Evolutionary conservation across 2,797 vertebrate species (phyloP).

Genomic region (Poecilia gillii): DNA sequence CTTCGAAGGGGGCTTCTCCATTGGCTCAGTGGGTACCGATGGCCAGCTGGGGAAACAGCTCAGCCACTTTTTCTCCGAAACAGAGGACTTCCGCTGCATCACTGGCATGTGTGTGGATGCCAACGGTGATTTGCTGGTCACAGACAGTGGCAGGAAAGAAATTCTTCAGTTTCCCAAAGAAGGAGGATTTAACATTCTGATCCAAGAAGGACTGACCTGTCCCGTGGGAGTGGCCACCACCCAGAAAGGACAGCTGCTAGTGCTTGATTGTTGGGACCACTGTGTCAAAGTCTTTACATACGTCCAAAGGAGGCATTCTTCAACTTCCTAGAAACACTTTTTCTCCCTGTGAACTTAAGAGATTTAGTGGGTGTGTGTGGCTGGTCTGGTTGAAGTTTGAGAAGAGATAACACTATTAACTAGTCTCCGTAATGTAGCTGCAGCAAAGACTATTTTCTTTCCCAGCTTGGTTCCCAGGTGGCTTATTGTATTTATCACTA

Average conservation of each 20-base stretch:
- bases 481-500: slow-evolving; percentile 18
- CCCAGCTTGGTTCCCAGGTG: slow-evolving; percentile 41
- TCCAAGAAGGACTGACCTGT: slow-evolving; percentile 92
- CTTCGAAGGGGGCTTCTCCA: slow-evolving; percentile 95
- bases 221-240: slow-evolving; percentile 94
- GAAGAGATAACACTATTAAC: slow-evolving; percentile 21
- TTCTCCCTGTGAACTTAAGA: slow-evolving; percentile 12
- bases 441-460: slow-evolving; percentile 29
- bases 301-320: slow-evolving; percentile 87
- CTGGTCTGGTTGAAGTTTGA: slow-evolving; percentile 22
- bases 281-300: slow-evolving; percentile 98
- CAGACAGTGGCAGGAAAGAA: slow-evolving; percentile 94
- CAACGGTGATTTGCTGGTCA: slow-evolving; percentile 93
- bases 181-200: slow-evolving; percentile 91
- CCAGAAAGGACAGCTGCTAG: slow-evolving; percentile 94
- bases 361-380: slow-evolving; percentile 17
- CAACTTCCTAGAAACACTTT: slow-evolving; percentile 71
- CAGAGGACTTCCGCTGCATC: slow-evolving; percentile 96
- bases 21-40: slow-evolving; percentile 90
- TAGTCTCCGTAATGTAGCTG: slow-evolving; percentile 61
- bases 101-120: slow-evolving; percentile 97
- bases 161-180: slow-evolving; percentile 96
- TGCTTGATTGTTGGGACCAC: slow-evolving; percentile 97
- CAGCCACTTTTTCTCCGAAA: slow-evolving; percentile 96
- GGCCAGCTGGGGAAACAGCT: slow-evolving; percentile 95